Evolutionary conservation across 1,140 invertebrate genomes (phyloP).

Genomic region (Pachyrhynchus sulphureomaculatus): DNA sequence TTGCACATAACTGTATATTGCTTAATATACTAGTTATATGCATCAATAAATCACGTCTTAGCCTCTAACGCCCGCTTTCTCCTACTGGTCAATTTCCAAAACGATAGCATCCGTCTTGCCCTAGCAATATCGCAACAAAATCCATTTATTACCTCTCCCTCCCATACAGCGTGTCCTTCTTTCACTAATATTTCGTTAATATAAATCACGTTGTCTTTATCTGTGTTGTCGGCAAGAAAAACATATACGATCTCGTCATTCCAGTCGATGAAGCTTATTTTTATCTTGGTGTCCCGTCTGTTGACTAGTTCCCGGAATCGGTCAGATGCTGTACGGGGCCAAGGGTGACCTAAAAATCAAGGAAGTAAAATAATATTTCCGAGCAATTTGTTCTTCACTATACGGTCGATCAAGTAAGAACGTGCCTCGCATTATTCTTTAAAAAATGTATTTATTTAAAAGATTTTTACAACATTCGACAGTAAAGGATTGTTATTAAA

Average conservation of each 20-base stretch:
- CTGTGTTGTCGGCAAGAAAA: slow-evolving; percentile 40
- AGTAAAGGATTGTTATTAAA: too few species aligned
- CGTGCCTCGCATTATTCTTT: too few species aligned
- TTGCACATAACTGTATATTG: too few species aligned
- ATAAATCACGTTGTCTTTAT: slow-evolving; percentile 32
- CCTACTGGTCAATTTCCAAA: slow-evolving; percentile 16
- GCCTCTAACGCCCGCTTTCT: neutral
- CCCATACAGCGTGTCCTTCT: slow-evolving; percentile 35
- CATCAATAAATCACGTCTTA: neutral
- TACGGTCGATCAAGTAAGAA: too few species aligned
- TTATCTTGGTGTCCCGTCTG: slow-evolving; percentile 26
- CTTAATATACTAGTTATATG: too few species aligned
- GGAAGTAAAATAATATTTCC: neutral
- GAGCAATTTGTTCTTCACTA: too few species aligned
- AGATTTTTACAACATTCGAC: too few species aligned
- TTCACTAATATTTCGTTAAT: slow-evolving; percentile 40
- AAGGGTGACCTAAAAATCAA: slow-evolving; percentile 28
- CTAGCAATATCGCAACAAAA: slow-evolving; percentile 1
- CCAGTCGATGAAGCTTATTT: slow-evolving; percentile 37
- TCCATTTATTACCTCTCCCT: slow-evolving; percentile 35
- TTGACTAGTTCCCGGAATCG: slow-evolving; percentile 32
- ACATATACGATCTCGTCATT: slow-evolving; percentile 33
- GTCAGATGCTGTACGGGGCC: slow-evolving; percentile 19
- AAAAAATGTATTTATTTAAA: too few species aligned
- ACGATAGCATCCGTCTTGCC: slow-evolving; percentile 6